These are phyloP conservation scores for Bothrops jararaca DNA, from an alignment of 2,113 vertebrate species.

Conservation along the genomic window DNA sequence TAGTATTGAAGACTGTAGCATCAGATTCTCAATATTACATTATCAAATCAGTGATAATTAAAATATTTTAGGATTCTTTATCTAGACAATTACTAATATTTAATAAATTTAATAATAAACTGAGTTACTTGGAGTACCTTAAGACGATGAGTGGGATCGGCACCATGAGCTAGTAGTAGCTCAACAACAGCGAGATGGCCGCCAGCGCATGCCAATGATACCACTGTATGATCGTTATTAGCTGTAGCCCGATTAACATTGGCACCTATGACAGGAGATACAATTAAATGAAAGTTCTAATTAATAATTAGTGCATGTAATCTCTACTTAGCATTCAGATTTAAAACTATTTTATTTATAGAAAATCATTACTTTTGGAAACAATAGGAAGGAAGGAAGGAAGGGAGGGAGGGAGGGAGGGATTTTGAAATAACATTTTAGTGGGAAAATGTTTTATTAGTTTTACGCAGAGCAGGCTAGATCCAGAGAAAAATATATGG, in stretches of 20 bases:
- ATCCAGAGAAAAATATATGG: background rate
- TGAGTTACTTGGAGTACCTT: conserved; percentile 77
- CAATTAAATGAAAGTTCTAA: background rate
- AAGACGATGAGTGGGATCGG: conserved; percentile 96
- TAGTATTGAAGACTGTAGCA: rapidly evolving
- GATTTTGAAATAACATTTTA: background rate
- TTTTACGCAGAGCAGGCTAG: background rate
- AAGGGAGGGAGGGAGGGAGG: background rate
- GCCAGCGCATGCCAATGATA: conserved; percentile 95
- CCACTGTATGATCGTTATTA: conserved; percentile 99
- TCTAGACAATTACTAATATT: background rate
- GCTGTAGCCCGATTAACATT: conserved; percentile 97
- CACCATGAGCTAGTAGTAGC: conserved; percentile 93
- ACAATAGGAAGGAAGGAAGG: background rate
- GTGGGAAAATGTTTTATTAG: background rate
- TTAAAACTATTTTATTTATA: background rate
- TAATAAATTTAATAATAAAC: background rate
- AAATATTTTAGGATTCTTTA: background rate
- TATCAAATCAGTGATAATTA: background rate
- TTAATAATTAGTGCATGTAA: conserved; percentile 5
- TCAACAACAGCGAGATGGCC: conserved; percentile 97
- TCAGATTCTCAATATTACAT: background rate
- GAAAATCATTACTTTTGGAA: background rate
- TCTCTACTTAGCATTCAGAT: background rate
- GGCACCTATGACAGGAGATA: conserved; percentile 78